Base-by-base conservation (phyloP, 2,888 invertebrate species). In the Cheilosia grossa region DNA sequence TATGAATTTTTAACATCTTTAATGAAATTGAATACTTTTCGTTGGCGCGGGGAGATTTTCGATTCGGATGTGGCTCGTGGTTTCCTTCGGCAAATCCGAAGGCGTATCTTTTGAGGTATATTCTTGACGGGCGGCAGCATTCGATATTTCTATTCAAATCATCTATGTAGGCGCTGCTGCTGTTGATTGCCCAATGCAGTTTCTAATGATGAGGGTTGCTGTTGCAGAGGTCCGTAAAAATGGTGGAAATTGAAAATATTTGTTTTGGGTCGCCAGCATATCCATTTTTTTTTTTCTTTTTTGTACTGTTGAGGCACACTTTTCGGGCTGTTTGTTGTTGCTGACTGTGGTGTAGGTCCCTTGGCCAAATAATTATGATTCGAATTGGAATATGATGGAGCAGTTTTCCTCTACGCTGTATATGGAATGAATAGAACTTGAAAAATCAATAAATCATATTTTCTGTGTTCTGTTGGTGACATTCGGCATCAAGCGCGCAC, bases 261-360 rank as follows among this genome's bases (percentile, higher is more conserved):
- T 82, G 83, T 69, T 63, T 79, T 73, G 79, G 69, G 58, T 79
- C 79, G 79, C 83, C 83, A 83, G 83, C 83, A 83, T 81, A 81
- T 75, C 42, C 56, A 44, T 70, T 63, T 24, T 24, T 59, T 61
- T 47, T 63, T 70, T 63, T 24, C 17, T 59, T 61, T 47, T 63
- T 9, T 58, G 21, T 56, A 19, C 44, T 61, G 47, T 40, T 24
- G 54, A 58, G 59, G 67, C 74, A 79, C 73, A 79, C 79, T 79
- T 83, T 51, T 81, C 33, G 49, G 54, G 54, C 9, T 79, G 53
- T 73, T 81, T 74, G 66, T 61, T 80, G 73, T 17, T 80, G 67
- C n/a, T 61, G 17, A n/a, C 24, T 21, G 24, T 47, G 21, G 67
- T 49, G 33, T 64, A 75, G 69, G 44, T 81, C 72, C 27, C 64